Conservation (phyloP, 2,888 invertebrate species). For the Cryptophagus acutangulus region DNA sequence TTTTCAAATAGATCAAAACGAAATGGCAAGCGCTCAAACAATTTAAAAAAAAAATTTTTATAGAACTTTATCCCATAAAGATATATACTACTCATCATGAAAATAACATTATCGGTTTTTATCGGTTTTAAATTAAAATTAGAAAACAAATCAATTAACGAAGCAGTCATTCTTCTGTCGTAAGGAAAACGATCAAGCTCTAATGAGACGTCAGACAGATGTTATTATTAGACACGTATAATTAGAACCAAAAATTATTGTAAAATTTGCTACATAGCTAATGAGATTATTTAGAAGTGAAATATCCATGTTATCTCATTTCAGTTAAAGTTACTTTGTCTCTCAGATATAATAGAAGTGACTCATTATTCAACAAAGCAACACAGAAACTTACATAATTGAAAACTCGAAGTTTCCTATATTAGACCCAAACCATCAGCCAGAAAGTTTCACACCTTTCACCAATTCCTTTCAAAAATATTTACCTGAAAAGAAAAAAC, state of each 20-base stretch:
- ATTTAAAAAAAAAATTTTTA: too few relatives aligned
- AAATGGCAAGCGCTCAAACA: too few relatives aligned
- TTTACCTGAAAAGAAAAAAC: constrained; percentile 7
- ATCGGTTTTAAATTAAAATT: too few relatives aligned
- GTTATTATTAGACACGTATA: background rate
- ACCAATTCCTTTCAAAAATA: constrained; percentile 5
- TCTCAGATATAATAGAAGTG: constrained; percentile 26
- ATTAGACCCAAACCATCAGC: constrained; percentile 20
- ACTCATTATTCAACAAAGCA: constrained; percentile 32
- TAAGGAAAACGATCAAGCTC: too few relatives aligned
- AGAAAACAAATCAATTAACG: too few relatives aligned
- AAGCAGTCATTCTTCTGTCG: too few relatives aligned
- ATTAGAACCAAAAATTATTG: constrained; percentile 5
- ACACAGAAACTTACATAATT: constrained; percentile 33
- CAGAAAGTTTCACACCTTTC: constrained; percentile 4
- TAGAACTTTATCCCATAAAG: too few relatives aligned
- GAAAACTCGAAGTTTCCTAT: constrained; percentile 32
- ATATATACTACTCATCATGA: too few relatives aligned
- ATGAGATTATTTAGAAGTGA: constrained; percentile 16
- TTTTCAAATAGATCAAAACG: too few relatives aligned
- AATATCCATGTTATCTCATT: constrained; percentile 26
- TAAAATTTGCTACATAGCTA: constrained; percentile 9
- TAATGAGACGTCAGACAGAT: background rate
- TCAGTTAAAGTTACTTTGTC: constrained; percentile 29
- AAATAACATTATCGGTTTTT: too few relatives aligned